Evolutionary conservation across 1,140 invertebrate species (phyloP), one percentile per base, ranked within the genome.

Genomic region (Sminthurides bifidus): DNA sequence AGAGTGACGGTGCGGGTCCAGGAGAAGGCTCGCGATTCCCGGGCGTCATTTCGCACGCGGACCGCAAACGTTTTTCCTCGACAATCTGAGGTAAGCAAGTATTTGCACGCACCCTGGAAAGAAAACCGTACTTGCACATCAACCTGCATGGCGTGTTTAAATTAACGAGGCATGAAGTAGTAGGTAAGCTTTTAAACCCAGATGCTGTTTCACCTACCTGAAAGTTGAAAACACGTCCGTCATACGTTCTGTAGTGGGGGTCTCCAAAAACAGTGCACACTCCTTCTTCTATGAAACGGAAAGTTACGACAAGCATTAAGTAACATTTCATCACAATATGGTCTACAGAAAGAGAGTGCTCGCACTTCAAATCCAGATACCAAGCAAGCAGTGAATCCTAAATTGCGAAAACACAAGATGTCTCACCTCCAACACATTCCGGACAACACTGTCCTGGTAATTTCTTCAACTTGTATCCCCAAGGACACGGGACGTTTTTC

Each of bases 211-310:
- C 31, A 38, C 58, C 17, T 71, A 73, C 65, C 54, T 91, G 88
- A 68, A 93, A 94, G 66, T 83, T 91, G 68, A 85, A 90, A 57
- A 88, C 85, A 65, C 84, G 83, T 19, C 90, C 90, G 66, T 95
- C 92, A 69, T 93, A 95, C 5, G 89, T 92, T 63, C 84, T 81
- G 68, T 92, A 94, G 67, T 94, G 89, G 0, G 90, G 88, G 71
- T 94, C 89, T 1, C 90, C 90, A 68, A 89, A 94, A 0, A 91
- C 88, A 0, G 86, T 87, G 70, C 91, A 94, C 0, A 89, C 83
- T 4, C 87, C 88, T 51, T 91, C 85, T 52, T 76, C 81, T 83
- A 67, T 29, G 71, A 73, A 67, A 66, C 5, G 40, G 6, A 43
- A 43, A 43, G n/a, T 12, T 37, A 37, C n/a, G n/a, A n/a, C n/a